Evolutionary conservation across 2,888 invertebrate genomes (phyloP), one percentile per base, ranked within the genome.

Genomic region (Marronus borbonicus): DNA sequence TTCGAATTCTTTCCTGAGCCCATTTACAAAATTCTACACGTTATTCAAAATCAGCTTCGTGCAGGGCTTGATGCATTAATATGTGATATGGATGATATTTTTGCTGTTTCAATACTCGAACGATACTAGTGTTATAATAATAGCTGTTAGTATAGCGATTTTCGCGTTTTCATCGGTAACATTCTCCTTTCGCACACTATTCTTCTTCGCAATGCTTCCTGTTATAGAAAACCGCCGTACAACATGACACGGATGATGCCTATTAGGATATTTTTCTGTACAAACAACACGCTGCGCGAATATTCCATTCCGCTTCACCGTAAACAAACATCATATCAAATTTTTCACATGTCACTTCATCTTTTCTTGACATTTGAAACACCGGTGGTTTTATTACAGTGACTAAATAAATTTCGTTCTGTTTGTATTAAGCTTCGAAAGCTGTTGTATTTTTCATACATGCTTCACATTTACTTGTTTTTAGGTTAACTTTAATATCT

Each of bases 1-100:
- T 12, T 24, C 64, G 64, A 64, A 10, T 64, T 28, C 31, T 3
- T 64, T 64, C 31, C 12, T 62, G 62, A 62, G 20, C 3, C 62
- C 62, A 62, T 62, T 62, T 8, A 28, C 62, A 62, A 62, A 62
- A 62, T 64, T 64, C 17, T 64, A 31, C 31, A 64, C 14, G 31
- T n/a, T 31, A 10, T 64, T 64, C 36, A 64, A 36, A 31, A 12
- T 31, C 28, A 52, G 1, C n/a, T 52, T n/a, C 52, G 52, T 52
- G n/a, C 1, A 52, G 52, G 52, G 12, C 14, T n/a, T 52, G 64
- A 14, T 64, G 64, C 12, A 64, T 36, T 31, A 36, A 64, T 64
- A 64, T 64, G n/a, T n/a, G n/a, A n/a, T n/a, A n/a, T n/a, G n/a
- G n/a, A n/a, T 17, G 17, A 17, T 17, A 17, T 17, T 64, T 64